Base-by-base conservation (phyloP, 2,888 invertebrate species). In the Brassicogethes aeneus region DNA sequence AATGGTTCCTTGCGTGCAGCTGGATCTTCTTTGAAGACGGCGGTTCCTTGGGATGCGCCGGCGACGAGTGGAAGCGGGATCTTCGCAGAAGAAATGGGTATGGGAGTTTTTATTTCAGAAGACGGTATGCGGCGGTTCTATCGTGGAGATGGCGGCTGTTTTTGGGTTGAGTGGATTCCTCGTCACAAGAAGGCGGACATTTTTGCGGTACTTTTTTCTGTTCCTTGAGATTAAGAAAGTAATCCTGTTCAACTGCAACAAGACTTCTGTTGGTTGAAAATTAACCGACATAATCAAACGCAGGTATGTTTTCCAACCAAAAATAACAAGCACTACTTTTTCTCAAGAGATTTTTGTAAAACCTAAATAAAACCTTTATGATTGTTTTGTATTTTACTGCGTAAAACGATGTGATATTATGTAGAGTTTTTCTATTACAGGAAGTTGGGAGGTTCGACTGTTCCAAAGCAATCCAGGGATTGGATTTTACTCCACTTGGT, bases 361-460 rank as follows among this genome's bases (percentile, higher is more conserved):
- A 38, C 15, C 16, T 40, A 16, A 32, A 39, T 36, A 48, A 41
- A 34, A 36, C 45, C 33, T 42, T 38, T 34, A 36, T 38, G 34
- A 34, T 23, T 37, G 42, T 46, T 45, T 41, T 46, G 32, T 44
- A 37, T 43, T 42, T 42, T 36, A 55, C 53, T 53, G 51, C 52
- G 45, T 53, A 45, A 34, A 41, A 36, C 39, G 37, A 61, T 67
- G 66, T 65, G 65, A 67, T 65, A 63, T 60, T 64, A 65, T 58
- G 64, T 60, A 52, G 53, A 55, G 53, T 60, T 66, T 66, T 66
- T 65, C 57, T 64, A 64, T 67, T 67, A 51, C 66, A 66, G 66
- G 65, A 63, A 50, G 56, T 52, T 56, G 52, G 53, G 53, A 54
- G 53, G 50, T 34, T 44, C 42, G 39, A 35, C 42, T 45, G 36